Evolutionary conservation across 2,888 invertebrate genomes (phyloP).

Genomic region (Pinctada fucata): DNA sequence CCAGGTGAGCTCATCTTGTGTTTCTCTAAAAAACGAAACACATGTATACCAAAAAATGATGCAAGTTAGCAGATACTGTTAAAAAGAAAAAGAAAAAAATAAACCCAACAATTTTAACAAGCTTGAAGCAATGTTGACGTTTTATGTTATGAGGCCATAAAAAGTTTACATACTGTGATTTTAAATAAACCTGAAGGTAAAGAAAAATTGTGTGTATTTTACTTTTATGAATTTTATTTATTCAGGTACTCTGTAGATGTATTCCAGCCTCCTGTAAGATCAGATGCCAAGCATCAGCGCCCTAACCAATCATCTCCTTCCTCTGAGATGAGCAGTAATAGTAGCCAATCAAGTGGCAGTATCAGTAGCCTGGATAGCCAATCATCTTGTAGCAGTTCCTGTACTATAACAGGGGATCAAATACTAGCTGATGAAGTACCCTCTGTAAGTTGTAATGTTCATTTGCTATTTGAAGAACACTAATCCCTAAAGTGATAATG

Average conservation of each 20-base stretch:
- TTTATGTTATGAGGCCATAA: no score
- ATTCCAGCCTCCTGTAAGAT: conserved; percentile 76
- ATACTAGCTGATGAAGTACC: conserved; percentile 38
- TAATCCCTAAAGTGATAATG: no score
- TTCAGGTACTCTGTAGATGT: conserved; percentile 76
- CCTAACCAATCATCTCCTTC: conserved; percentile 53
- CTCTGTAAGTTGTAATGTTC: no score
- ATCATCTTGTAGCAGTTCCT: conserved; percentile 68
- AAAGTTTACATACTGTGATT: no score
- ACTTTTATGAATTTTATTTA: no score
- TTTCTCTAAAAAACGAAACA: no score
- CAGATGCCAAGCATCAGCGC: conserved; percentile 50
- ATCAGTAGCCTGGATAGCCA: conserved; percentile 70
- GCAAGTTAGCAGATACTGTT: neutral
- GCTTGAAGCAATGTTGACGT: no score
- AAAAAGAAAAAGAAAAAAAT: no score
- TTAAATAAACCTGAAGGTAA: no score
- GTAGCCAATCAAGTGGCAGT: conserved; percentile 70
- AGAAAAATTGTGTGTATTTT: no score
- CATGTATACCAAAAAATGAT: neutral
- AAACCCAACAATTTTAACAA: no score
- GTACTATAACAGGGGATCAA: conserved; percentile 66
- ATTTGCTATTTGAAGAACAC: no score
- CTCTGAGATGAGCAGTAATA: conserved; percentile 62
- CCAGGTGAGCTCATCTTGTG: conserved; percentile 60